phyloP scores from a whole-genome alignment of 2,797 vertebrate species.

The Microtus agrestis region DNA sequence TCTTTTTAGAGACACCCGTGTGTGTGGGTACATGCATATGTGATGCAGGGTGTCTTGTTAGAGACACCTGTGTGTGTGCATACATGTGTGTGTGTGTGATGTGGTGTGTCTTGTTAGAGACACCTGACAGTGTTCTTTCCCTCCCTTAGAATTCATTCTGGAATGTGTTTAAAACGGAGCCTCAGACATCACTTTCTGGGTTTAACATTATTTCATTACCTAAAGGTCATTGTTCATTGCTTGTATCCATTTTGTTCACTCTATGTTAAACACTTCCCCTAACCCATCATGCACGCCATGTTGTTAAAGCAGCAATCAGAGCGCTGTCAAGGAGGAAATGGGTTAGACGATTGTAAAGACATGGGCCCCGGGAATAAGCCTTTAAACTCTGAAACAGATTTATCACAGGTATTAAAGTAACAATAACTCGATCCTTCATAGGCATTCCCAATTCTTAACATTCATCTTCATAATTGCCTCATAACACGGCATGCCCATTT shows the following conservation, averaged over 20 bases:
- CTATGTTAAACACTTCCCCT: not conserved
- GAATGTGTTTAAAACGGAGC: not conserved
- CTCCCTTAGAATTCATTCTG: not conserved
- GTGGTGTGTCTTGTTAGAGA: not conserved
- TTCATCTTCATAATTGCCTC: constrained; percentile 14
- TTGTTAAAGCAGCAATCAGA: not conserved
- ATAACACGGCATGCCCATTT: not conserved
- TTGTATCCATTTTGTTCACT: not conserved
- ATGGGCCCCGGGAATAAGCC: not conserved
- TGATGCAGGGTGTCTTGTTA: no score
- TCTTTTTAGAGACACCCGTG: no score
- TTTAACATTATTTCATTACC: constrained; percentile 2
- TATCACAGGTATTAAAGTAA: constrained; percentile 19
- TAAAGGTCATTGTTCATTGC: not conserved
- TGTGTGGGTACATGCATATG: no score
- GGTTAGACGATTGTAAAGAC: not conserved
- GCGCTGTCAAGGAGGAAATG: not conserved
- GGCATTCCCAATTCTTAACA: not conserved
- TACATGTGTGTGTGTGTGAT: no score
- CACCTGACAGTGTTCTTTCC: not conserved
- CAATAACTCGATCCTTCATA: constrained; percentile 1
- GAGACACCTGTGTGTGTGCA: no score
- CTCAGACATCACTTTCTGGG: not conserved
- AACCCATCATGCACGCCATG: not conserved
- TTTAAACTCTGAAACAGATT: constrained; percentile 35